Base-by-base conservation (phyloP, 2,888 invertebrate genomes). In the Frankliniella fusca region DNA sequence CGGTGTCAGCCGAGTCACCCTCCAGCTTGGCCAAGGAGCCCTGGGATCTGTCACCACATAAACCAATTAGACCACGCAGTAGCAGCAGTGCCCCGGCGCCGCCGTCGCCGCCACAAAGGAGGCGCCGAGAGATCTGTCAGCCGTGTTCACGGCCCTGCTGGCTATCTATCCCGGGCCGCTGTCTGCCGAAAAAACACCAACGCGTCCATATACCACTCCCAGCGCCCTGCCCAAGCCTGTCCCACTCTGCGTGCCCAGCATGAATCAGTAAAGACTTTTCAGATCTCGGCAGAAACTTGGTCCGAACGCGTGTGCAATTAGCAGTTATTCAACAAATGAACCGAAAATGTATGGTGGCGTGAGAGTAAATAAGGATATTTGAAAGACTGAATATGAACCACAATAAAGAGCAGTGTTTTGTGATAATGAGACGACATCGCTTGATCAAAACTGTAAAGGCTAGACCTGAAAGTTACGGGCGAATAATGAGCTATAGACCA, bases 1-100 rank as follows among this genome's bases (percentile, higher is more conserved):
- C 98, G 86, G 94, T 95, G 88, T 99, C 98, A 82, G 97, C 97
- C 81, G 96, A 94, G 88, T 98, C 98, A 86, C 95, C 94, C 88
- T 98, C 98, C 89, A 97, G 90, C 90, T 97, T 96, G 85, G 94
- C 95, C 89, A 97, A 92, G 87, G 96, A 96, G 88, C 95, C 94
- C 92, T 96, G 96, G 85, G 95, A 95, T 92, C 95, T 95, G 83
- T 76, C 70, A 76, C 70, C 70, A 81, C 81, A 81, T 65, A 81
- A 81, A 81, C 65, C 70, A 65, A 81, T 81, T 81, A 81, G 81
- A 81, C 70, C 70, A 76, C 70, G 70, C 70, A 23, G 80, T 27
- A 65, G n/a, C 79, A 50, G 54, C 80, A 50, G 48, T 80, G 48
- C 48, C 49, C 61, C 79, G 54, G 82, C 79, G 38, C 82, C 80